Percentiles rank a stretch among this genome's conserved stretches.
Evolutionary conservation across 2,113 vertebrate genomes (phyloP).

Genomic region (Gobio gobio): DNA sequence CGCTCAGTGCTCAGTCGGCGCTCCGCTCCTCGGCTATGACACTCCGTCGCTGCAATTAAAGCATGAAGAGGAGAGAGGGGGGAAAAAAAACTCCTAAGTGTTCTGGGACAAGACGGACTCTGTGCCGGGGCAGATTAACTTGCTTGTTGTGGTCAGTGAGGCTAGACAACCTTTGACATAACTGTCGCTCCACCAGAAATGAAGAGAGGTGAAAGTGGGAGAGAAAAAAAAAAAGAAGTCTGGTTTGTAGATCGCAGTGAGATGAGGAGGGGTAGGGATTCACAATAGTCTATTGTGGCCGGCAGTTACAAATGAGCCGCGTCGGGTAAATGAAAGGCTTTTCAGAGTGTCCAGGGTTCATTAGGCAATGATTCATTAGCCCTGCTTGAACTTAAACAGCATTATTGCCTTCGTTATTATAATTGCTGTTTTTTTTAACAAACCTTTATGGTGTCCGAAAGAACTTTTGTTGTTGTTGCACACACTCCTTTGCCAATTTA

Average conservation of each 20-base stretch:
- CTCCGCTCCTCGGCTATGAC: conserved; percentile 61
- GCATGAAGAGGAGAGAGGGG: conserved; percentile 33
- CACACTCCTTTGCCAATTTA: conserved; percentile 77
- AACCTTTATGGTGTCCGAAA: conserved; percentile 62
- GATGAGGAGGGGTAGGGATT: conserved; percentile 60
- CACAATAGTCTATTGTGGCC: conserved; percentile 90
- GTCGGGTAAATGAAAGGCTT: conserved; percentile 80
- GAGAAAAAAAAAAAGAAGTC: conserved; percentile 49
- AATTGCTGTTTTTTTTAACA: conserved; percentile 71
- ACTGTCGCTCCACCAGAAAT: conserved; percentile 59
- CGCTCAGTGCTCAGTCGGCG: conserved; percentile 39
- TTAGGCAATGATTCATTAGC: conserved; percentile 87
- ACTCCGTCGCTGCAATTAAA: conserved; percentile 64
- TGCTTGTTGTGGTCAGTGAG: conserved; percentile 87
- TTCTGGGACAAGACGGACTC: conserved; percentile 53
- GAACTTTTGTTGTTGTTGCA: conserved; percentile 78
- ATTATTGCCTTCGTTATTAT: conserved; percentile 44
- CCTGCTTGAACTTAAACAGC: conserved; percentile 68
- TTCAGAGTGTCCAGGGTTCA: conserved; percentile 76
- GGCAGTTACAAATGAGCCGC: conserved; percentile 78
- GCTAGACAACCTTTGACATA: conserved; percentile 95
- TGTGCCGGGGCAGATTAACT: conserved; percentile 76
- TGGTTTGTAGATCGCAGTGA: conserved; percentile 55
- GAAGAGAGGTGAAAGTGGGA: conserved; percentile 52
- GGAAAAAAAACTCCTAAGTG: conserved; percentile 41